A percentile compares a stretch with the other conserved stretches of the same genome.
Evolutionary conservation across 1,140 invertebrate species (phyloP).

Genomic region (Parapsyche elsis): DNA sequence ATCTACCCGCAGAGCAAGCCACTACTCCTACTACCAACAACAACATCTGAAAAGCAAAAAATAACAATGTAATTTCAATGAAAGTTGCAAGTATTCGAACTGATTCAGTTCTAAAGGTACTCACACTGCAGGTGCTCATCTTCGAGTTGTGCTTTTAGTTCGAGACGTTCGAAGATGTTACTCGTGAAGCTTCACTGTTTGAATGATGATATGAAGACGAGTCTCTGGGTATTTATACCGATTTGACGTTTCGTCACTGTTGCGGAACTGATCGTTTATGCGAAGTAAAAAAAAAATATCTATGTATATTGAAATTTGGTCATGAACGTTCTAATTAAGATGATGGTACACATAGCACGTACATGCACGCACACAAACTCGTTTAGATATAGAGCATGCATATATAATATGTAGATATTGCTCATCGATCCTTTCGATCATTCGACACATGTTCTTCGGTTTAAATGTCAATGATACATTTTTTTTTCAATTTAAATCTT

Average conservation of each 20-base stretch:
- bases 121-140: neutral
- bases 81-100: neutral
- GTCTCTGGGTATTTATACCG: neutral
- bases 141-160: neutral
- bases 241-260: neutral
- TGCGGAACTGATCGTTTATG: neutral
- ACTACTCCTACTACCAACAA: conserved; percentile 54
- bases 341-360: too few species aligned
- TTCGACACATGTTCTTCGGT: neutral
- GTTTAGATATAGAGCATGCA: neutral
- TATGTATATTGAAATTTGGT: conserved; percentile 1
- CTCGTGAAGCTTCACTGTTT: neutral
- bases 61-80: neutral
- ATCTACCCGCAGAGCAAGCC: conserved; percentile 59
- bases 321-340: neutral
- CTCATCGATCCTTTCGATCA: neutral
- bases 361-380: neutral
- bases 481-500: neutral
- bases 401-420: neutral
- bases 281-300: neutral
- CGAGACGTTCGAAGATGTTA: neutral
- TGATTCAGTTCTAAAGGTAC: neutral
- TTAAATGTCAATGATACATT: conserved; percentile 3
- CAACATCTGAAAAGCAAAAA: conserved; percentile 57
- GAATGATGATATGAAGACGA: neutral